Base-by-base conservation (phyloP, 2,797 vertebrate genomes). In the Coranthus polyacanthus region DNA sequence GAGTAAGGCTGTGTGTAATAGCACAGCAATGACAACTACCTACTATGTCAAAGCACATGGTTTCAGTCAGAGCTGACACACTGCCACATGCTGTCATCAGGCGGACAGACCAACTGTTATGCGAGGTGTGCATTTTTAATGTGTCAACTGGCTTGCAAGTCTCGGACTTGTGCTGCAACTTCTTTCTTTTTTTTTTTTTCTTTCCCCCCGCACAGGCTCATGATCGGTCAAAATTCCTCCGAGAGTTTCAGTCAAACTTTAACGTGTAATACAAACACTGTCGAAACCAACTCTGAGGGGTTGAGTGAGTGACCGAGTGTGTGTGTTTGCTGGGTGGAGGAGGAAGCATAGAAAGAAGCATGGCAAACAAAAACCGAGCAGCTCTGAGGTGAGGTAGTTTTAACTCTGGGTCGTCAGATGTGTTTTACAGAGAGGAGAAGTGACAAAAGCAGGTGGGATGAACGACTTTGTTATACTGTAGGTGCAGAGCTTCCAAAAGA, bases 31-130 rank as follows among this genome's bases (percentile, higher is more conserved):
- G 81, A 76, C 76, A 77, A 12, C 50, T 52, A 55, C 36, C 42
- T 34, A 60, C 43, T 85, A 66, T 63, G 76, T 78, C 58, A 75
- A 42, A 88, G 86, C 85, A 90, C 90, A 88, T 91, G 89, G 87
- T 58, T 58, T 60, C 75, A 80, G 78, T 84, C 77, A 79, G 78
- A 68, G 71, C 71, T 83, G 83, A 74, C 76, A 81, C 72, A 80
- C 72, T 60, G 64, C 37, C 55, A 61, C 63, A 50, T 56, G 79
- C 68, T 89, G 86, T 88, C 86, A 89, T 74, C 71, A 62, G 54
- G 16, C 67, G 16, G 17, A 49, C 1, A 42, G 9, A 21, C 46
- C 68, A 81, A 68, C 73, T 85, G 78, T 86, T 79, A 78, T 52
- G 46, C 68, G 45, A 36, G 37, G 26, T 70, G 47, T 49, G 43